Evolutionary conservation across 2,113 vertebrate species (phyloP), one percentile per base, ranked within the genome.

Genomic region (Sapajus apella): DNA sequence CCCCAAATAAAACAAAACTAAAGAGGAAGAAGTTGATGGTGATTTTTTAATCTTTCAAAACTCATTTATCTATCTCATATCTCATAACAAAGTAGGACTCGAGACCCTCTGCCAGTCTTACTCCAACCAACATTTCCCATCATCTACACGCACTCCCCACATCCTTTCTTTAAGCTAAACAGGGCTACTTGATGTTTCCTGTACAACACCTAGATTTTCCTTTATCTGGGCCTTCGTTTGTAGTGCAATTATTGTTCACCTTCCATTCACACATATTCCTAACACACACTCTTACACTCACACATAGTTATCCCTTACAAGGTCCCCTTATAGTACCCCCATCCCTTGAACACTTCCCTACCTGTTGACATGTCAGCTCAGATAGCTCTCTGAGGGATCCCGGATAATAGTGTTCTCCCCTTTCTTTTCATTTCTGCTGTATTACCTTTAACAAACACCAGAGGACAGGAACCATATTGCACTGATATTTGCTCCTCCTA

Each of bases 121-220:
- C 23, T 72, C 20, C 73, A 52, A 1, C 32, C 17, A 43, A 5
- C 45, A 5, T 43, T 47, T 43, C 21, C 68, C 2, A 8, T 21
- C 77, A 5, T 12, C 64, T 17, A 5, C 37, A 14, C 0, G 2
- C 2, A 5, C 1, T 77, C 27, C 7, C 21, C n/a, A 17, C 12
- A 5, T 32, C 47, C 66, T 68, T 2, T 37, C 5, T 25, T 40
- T 52, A 52, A 83, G 25, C 40, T 87, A 1, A 20, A 3, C 40
- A 1, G 10, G 37, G 27, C n/a, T 79, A 6, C 25, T 72, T 37
- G 2, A 0, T 3, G 9, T n/a, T 77, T 23, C 45, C 61, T 70
- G 14, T 32, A 40, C 8, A 30, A 10, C 4, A 16, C 47, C 75
- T 82, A 3, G 23, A 1, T 27, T 82, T 92, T 43, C 35, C n/a